Base-by-base conservation (phyloP, 2,113 vertebrate species). In the Toxotes chatareus region DNA sequence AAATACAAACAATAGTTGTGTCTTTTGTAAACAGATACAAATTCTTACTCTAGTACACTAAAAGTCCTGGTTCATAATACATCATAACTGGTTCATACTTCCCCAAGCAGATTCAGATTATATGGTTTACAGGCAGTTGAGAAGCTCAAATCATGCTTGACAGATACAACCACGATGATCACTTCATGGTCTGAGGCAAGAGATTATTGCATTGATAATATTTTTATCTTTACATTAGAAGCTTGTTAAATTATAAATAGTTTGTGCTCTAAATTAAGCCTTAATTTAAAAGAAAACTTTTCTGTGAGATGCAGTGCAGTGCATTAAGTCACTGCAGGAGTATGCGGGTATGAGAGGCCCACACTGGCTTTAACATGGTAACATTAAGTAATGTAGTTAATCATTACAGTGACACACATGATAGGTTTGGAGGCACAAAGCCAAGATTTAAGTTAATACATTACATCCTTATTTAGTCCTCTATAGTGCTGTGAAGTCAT, bases 81-180 rank as follows among this genome's bases (percentile, higher is more conserved):
- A 47, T 70, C 53, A 27, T 64, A 31, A 76, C 12, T 73, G 17
- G 64, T n/a, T 67, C 44, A 69, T 38, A 42, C 60, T 4, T 44
- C 16, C 51, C 17, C 1, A 2, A 12, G 16, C 1, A 64, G n/a
- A 27, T 27, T 42, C 3, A 32, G 23, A 14, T 70, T 59, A 21
- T 1, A 53, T 14, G 14, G 49, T 57, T 40, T 44, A 59, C 2
- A 17, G 8, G 42, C 23, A 3, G 3, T 47, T 32, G 21, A 6
- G 1, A 40, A 3, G 49, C 42, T 74, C n/a, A 51, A 57, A 13
- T 17, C 55, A 51, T 11, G 21, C 47, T 46, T 19, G 7, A 31
- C 27, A 46, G 21, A 55, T 27, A 3, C 4, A 80, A 42, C n/a
- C 2, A 5, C 10, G 60, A 55, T 56, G 13, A 67, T 44, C n/a